Evolutionary conservation across 2,888 invertebrate genomes (phyloP).

Genomic region (Agrotis puta): DNA sequence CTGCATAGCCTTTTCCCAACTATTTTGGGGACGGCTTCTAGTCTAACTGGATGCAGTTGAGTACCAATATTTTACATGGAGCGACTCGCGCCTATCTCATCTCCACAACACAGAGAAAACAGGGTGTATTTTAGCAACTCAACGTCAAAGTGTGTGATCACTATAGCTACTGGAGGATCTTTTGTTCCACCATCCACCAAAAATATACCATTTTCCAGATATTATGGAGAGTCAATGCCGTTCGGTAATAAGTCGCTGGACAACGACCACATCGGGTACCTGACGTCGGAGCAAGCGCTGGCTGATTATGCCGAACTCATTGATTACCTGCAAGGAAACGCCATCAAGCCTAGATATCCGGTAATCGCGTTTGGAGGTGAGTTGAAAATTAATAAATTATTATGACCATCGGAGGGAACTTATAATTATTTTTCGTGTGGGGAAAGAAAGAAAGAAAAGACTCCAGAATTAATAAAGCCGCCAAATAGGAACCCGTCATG

Average conservation of each 20-base stretch:
- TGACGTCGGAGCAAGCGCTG: conserved; percentile 97
- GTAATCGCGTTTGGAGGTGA: conserved; percentile 95
- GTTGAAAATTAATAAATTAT: not conserved
- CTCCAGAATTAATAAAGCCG: too few species aligned
- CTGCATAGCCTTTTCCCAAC: too few species aligned
- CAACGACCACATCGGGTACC: conserved; percentile 94
- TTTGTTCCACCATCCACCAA: not conserved
- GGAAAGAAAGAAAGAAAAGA: too few species aligned
- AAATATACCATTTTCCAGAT: conserved; percentile 83
- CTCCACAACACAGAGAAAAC: not conserved
- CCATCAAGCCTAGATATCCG: conserved; percentile 90
- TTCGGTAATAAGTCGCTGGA: conserved; percentile 95
- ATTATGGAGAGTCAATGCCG: conserved; percentile 97
- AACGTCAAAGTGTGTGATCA: not conserved
- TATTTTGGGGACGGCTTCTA: too few species aligned
- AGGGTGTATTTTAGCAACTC: not conserved
- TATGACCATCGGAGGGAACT: too few species aligned
- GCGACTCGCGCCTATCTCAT: too few species aligned
- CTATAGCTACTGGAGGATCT: not conserved
- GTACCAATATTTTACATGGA: too few species aligned
- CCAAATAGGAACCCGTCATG: too few species aligned
- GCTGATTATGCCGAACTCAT: conserved; percentile 97
- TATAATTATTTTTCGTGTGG: too few species aligned
- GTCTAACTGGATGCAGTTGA: too few species aligned
- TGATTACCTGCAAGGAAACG: conserved; percentile 91